These are phyloP conservation scores for Drosophila macrospina DNA, from an alignment of 2,888 invertebrate species.

Conservation along the genomic window DNA sequence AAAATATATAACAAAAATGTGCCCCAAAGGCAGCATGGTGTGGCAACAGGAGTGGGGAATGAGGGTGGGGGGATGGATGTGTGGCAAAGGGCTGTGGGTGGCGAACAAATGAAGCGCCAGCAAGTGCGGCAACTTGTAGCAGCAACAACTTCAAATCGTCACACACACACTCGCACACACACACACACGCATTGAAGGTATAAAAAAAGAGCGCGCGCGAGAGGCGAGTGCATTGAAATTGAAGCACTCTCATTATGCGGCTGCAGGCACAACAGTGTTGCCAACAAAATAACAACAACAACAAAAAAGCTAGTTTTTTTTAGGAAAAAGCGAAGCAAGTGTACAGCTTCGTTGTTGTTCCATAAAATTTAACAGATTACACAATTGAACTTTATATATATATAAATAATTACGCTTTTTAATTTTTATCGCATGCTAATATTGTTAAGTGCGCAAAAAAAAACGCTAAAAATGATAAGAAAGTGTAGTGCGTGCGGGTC, in stretches of 20 bases:
- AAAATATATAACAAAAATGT: conserved; percentile 60
- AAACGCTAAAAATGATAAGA: not conserved
- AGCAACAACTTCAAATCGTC: conserved; percentile 51
- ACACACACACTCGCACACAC: conserved; percentile 28
- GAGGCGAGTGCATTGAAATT: conserved; percentile 57
- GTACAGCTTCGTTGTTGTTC: not conserved
- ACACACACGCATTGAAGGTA: conserved; percentile 15
- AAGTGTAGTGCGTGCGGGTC: not conserved
- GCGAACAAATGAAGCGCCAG: conserved; percentile 55
- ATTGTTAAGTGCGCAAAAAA: not conserved
- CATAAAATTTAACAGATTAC: not conserved
- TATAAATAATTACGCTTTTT: not conserved
- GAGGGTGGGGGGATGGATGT: too few relatives aligned
- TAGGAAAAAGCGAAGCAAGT: not conserved
- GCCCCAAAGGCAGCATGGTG: conserved; percentile 31
- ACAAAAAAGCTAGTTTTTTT: conserved; percentile 10
- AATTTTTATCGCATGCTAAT: not conserved
- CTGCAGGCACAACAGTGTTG: conserved; percentile 42
- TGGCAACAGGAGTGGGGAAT: not conserved
- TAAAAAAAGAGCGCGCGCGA: conserved; percentile 40
- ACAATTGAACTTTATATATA: not conserved
- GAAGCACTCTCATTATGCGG: conserved; percentile 69
- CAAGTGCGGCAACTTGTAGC: conserved; percentile 46
- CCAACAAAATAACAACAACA: not conserved
- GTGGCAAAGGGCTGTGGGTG: not conserved